Conservation (phyloP, 2,113 vertebrate species). For the Aix galericulata region DNA sequence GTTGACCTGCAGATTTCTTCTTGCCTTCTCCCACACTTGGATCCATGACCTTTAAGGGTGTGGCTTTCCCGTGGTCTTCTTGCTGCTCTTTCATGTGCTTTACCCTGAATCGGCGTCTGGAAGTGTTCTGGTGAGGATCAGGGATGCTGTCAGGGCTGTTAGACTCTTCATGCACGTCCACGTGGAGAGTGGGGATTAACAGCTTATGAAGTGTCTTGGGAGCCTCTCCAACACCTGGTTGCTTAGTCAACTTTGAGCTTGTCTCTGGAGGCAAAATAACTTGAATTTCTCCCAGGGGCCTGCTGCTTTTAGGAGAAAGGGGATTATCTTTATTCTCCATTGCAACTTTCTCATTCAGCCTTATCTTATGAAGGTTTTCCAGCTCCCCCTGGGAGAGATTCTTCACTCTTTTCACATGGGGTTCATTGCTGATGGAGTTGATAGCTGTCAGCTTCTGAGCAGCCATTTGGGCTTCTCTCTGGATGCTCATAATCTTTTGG, state of each 20-base stretch:
- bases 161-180: background rate
- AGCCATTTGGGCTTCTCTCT: slow-evolving; percentile 63
- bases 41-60: slow-evolving; percentile 61
- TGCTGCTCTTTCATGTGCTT: slow-evolving; percentile 65
- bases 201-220: background rate
- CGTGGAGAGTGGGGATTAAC: background rate
- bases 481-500: slow-evolving; percentile 74
- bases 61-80: slow-evolving; percentile 70
- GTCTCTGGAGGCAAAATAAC: slow-evolving; percentile 48
- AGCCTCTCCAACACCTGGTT: background rate
- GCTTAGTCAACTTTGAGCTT: background rate
- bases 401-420: slow-evolving; percentile 45
- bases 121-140: background rate
- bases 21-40: slow-evolving; percentile 65
- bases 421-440: slow-evolving; percentile 10
- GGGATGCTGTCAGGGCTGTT: background rate
- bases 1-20: slow-evolving; percentile 54
- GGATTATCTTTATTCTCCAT: slow-evolving; percentile 15
- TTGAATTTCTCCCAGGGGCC: slow-evolving; percentile 60
- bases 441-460: slow-evolving; percentile 22
- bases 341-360: slow-evolving; percentile 7
- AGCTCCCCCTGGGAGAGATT: slow-evolving; percentile 45
- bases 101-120: slow-evolving; percentile 60
- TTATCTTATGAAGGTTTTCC: slow-evolving; percentile 45
- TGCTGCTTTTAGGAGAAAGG: background rate